phyloP scores from a whole-genome alignment of 2,113 vertebrate species.

The Pomatorhinus ruficollis region DNA sequence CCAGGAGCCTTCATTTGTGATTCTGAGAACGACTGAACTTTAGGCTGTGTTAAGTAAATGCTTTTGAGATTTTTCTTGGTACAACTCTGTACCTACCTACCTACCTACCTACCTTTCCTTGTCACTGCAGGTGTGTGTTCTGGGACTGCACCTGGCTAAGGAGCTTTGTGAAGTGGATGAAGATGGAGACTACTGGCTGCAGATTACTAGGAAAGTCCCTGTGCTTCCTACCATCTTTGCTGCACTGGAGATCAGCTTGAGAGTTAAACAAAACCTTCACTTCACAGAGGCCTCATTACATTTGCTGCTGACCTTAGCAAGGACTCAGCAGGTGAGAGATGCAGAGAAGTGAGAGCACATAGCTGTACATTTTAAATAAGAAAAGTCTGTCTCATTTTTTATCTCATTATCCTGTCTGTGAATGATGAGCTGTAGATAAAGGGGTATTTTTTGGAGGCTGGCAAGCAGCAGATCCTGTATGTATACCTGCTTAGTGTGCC shows the following conservation, averaged over 20 bases:
- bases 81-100: not conserved
- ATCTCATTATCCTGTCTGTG: not conserved
- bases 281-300: slow-evolving; percentile 93
- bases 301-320: slow-evolving; percentile 91
- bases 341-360: not conserved
- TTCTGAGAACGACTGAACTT: not conserved
- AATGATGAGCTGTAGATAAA: not conserved
- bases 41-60: not conserved
- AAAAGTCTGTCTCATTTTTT: not conserved
- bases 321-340: slow-evolving; percentile 88
- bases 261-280: slow-evolving; percentile 92
- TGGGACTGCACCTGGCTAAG: slow-evolving; percentile 92
- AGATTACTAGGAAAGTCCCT: slow-evolving; percentile 87
- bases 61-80: not conserved
- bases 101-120: not conserved
- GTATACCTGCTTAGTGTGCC: not conserved
- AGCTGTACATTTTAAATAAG: not conserved
- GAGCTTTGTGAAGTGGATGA: slow-evolving; percentile 92
- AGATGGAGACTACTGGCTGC: slow-evolving; percentile 90
- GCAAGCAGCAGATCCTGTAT: not conserved
- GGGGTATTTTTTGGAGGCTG: not conserved
- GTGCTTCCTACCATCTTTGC: slow-evolving; percentile 88
- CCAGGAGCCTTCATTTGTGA: not conserved
- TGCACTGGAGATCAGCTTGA: slow-evolving; percentile 90
- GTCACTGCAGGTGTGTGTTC: slow-evolving; percentile 86